These are phyloP conservation scores for Hirtodrosophila cameraria DNA, from an alignment of 2,888 invertebrate genomes.

Conservation along the genomic window DNA sequence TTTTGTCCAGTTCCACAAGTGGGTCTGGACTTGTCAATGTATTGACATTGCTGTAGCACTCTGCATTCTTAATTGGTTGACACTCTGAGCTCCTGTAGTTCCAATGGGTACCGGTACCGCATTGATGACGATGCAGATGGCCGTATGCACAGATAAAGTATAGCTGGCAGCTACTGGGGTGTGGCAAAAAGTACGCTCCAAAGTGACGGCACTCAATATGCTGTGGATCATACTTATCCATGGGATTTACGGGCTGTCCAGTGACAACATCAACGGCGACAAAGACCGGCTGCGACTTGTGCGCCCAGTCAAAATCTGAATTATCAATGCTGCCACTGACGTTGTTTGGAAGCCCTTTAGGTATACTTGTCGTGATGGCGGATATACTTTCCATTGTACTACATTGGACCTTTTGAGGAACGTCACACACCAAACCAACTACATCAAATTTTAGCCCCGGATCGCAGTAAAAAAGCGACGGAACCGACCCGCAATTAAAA, in stretches of 20 bases:
- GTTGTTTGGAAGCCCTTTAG: too few relatives aligned
- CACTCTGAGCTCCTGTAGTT: conserved; percentile 75
- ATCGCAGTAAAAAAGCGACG: too few relatives aligned
- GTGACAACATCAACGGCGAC: neutral
- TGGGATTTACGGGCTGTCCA: conserved; percentile 64
- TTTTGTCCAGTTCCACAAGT: neutral
- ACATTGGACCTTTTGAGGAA: too few relatives aligned
- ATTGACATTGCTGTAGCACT: conserved; percentile 59
- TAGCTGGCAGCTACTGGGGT: conserved; percentile 75
- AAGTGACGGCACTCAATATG: conserved; percentile 64
- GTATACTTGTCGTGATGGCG: too few relatives aligned
- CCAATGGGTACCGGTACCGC: conserved; percentile 78
- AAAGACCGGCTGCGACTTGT: conserved; percentile 42
- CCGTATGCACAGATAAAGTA: conserved; percentile 82
- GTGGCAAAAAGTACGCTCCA: conserved; percentile 82
- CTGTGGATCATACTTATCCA: conserved; percentile 73
- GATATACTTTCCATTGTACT: too few relatives aligned
- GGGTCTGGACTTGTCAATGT: conserved; percentile 32
- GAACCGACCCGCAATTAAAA: too few relatives aligned
- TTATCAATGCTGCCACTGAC: too few relatives aligned
- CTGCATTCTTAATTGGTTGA: conserved; percentile 52
- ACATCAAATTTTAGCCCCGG: too few relatives aligned
- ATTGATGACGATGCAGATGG: conserved; percentile 77
- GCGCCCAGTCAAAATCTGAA: conserved; percentile 7
- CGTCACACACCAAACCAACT: too few relatives aligned